A percentile compares a stretch with the other conserved stretches of the same genome.
Evolutionary conservation across 1,140 invertebrate species (phyloP).

Genomic region (Euschistus heros): DNA sequence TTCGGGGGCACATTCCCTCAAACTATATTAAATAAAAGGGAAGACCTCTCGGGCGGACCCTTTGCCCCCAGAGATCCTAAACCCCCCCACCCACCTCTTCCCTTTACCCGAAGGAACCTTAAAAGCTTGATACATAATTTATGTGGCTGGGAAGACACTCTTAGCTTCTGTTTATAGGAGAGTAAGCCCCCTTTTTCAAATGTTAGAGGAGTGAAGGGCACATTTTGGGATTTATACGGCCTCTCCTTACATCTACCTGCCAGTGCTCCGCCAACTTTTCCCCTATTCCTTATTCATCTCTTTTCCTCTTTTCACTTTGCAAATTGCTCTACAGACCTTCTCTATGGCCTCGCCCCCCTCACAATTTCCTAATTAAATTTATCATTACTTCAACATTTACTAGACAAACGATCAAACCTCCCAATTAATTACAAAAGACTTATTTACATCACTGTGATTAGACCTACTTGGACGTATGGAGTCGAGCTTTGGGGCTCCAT

Average conservation of each 20-base stretch:
- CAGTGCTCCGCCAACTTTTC: not conserved
- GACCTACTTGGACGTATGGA: too few relatives aligned
- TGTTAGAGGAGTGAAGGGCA: not conserved
- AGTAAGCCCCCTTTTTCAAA: conserved; percentile 13
- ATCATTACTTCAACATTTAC: too few relatives aligned
- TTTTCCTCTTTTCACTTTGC: not conserved
- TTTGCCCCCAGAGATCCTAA: not conserved
- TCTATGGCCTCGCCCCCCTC: not conserved
- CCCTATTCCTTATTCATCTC: conserved; percentile 1
- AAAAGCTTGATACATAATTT: conserved; percentile 26
- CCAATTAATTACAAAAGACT: too few relatives aligned
- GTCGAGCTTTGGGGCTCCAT: too few relatives aligned
- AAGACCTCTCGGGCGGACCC: not conserved
- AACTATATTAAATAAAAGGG: conserved; percentile 12
- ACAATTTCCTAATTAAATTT: too few relatives aligned
- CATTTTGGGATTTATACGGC: conserved; percentile 1
- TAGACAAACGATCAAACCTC: too few relatives aligned
- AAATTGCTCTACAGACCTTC: not conserved
- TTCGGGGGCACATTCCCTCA: not conserved
- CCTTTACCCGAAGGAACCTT: conserved; percentile 10
- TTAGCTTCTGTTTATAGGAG: conserved; percentile 25
- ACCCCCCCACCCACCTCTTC: not conserved
- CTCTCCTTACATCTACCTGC: not conserved
- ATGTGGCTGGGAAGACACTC: conserved; percentile 24
- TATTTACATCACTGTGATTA: too few relatives aligned